A percentile compares a stretch with the other conserved stretches of the same genome.
Evolutionary conservation across 2,888 invertebrate species (phyloP).

Genomic region (Liposcelis brunnea): DNA sequence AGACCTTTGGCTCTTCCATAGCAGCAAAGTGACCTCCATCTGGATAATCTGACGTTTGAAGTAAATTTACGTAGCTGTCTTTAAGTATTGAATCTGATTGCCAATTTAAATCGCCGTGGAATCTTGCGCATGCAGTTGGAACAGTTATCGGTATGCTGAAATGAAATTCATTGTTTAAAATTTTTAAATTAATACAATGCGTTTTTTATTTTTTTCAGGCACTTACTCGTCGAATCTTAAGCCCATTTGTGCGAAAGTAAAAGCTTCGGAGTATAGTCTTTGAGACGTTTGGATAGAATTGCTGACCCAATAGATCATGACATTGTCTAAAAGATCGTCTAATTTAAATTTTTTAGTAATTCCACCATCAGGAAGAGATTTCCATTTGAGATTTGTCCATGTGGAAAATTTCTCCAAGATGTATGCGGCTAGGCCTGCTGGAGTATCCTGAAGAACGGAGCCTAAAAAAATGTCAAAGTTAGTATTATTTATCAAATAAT

Average conservation of each 20-base stretch:
- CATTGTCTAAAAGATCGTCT: slow-evolving; percentile 55
- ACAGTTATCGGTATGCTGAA: slow-evolving; percentile 46
- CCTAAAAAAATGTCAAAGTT: slow-evolving; percentile 30
- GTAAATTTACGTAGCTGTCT: slow-evolving; percentile 43
- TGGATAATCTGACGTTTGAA: slow-evolving; percentile 44
- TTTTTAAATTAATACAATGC: background rate
- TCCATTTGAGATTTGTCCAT: slow-evolving; percentile 42
- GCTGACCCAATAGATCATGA: slow-evolving; percentile 69
- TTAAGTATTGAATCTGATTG: slow-evolving; percentile 39
- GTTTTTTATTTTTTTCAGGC: background rate
- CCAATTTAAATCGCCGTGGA: slow-evolving; percentile 48
- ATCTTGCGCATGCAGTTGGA: slow-evolving; percentile 56
- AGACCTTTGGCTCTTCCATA: slow-evolving; percentile 51
- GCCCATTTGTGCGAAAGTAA: slow-evolving; percentile 23
- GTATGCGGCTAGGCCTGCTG: slow-evolving; percentile 74
- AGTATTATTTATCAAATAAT: background rate
- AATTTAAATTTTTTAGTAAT: slow-evolving; percentile 38
- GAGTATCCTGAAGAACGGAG: slow-evolving; percentile 51
- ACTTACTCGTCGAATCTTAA: slow-evolving; percentile 28
- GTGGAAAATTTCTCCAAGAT: slow-evolving; percentile 76
- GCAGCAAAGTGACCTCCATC: slow-evolving; percentile 78
- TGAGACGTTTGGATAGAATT: slow-evolving; percentile 55
- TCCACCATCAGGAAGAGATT: slow-evolving; percentile 42
- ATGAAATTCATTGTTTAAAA: slow-evolving; percentile 15
- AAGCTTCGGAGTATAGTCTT: slow-evolving; percentile 53